phyloP scores from a whole-genome alignment of 2,113 vertebrate species.

The Pseudorectes ferrugineus region DNA sequence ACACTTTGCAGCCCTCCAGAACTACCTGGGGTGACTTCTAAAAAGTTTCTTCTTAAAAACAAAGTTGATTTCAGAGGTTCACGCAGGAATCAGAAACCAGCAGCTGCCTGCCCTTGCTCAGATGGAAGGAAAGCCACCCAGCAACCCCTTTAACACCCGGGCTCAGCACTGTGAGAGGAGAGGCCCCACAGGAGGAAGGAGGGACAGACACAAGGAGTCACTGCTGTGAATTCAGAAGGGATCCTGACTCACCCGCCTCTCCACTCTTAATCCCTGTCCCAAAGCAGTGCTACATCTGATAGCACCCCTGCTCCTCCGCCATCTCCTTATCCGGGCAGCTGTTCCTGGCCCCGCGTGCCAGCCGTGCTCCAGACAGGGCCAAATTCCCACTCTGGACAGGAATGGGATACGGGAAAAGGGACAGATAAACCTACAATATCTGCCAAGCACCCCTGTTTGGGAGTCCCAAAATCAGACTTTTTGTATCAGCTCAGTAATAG shows the following conservation, averaged over 20 bases:
- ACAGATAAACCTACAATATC: not conserved
- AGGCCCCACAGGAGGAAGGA: not conserved
- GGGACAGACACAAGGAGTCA: not conserved
- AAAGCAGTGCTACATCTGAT: not conserved
- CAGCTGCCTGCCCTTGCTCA: not conserved
- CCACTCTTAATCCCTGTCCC: not conserved
- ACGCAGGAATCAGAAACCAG: not conserved
- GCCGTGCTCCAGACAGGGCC: not conserved
- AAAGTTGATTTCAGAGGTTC: not conserved
- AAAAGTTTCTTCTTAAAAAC: not conserved
- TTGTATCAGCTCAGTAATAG: not conserved
- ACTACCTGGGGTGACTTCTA: not conserved
- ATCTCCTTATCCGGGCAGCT: not conserved
- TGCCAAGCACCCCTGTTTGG: not conserved
- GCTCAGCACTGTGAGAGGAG: not conserved
- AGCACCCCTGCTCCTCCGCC: not conserved
- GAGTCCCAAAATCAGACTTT: not conserved
- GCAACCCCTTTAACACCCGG: rapidly evolving
- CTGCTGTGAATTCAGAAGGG: not conserved
- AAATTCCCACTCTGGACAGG: not conserved
- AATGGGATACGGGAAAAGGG: not conserved
- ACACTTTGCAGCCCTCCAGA: not conserved
- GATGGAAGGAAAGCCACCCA: not conserved
- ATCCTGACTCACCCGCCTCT: not conserved
- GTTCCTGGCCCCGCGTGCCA: rapidly evolving